These are phyloP conservation scores for Paramuricea clavata DNA, from an alignment of 92 coral and sea anemone species.

Conservation along the genomic window DNA sequence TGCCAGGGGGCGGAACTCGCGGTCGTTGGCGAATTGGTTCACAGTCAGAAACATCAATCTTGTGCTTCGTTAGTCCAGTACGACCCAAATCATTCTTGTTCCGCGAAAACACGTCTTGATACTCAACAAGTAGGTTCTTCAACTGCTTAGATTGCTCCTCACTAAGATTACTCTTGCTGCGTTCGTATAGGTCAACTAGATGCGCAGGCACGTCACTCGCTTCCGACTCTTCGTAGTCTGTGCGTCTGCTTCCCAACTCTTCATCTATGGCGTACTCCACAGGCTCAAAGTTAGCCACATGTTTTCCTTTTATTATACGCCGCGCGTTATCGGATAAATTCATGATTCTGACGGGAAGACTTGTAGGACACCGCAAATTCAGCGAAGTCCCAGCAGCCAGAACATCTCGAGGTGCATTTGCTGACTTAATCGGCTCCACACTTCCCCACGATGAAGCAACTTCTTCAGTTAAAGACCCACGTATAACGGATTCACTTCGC, in stretches of 20 bases:
- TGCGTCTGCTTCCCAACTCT: neutral
- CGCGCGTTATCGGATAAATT: neutral
- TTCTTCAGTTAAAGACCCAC: neutral
- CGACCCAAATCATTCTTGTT: slow-evolving; percentile 44
- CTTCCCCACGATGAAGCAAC: slow-evolving; percentile 6
- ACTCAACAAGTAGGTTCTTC: slow-evolving; percentile 45
- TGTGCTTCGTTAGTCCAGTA: slow-evolving; percentile 53
- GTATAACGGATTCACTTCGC: neutral
- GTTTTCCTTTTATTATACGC: slow-evolving; percentile 21
- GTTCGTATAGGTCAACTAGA: slow-evolving; percentile 38
- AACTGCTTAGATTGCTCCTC: slow-evolving; percentile 41
- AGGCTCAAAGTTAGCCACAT: slow-evolving; percentile 65
- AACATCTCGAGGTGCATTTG: neutral
- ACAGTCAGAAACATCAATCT: slow-evolving; percentile 42
- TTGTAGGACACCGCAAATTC: neutral
- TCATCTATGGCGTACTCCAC: slow-evolving; percentile 41
- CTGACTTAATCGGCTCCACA: neutral
- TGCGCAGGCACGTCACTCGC: slow-evolving; percentile 39
- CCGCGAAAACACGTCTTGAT: slow-evolving; percentile 57
- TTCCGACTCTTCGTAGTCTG: neutral
- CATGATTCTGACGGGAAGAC: neutral
- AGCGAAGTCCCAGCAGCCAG: neutral
- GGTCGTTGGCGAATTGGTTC: slow-evolving; percentile 46
- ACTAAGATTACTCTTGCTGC: slow-evolving; percentile 43
- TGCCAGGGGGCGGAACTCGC: slow-evolving; percentile 43